phyloP scores from a whole-genome alignment of 2,888 invertebrate genomes.

The Pseudococcus viburni region DNA sequence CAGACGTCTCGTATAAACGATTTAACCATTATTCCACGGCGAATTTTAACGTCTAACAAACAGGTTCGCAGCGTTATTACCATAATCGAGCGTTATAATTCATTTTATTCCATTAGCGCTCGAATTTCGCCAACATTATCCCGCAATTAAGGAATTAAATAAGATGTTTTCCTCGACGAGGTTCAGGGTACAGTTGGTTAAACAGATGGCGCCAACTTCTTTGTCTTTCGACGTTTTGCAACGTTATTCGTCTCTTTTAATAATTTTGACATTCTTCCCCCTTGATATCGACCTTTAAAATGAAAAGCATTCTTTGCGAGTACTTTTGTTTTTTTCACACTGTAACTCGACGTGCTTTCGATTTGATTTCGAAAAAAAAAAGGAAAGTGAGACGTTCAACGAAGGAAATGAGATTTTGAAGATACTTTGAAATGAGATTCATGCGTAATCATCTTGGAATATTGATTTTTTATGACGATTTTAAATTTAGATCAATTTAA shows the following conservation, averaged over 20 bases:
- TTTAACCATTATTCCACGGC: too few relatives aligned
- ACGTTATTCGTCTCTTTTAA: background rate
- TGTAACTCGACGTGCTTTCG: too few relatives aligned
- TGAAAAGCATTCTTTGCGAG: background rate
- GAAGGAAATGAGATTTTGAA: too few relatives aligned
- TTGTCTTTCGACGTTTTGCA: background rate
- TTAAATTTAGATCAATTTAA: too few relatives aligned
- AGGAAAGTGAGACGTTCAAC: too few relatives aligned
- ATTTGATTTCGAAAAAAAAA: too few relatives aligned
- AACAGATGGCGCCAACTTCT: constrained; percentile 31
- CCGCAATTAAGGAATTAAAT: constrained; percentile 40
- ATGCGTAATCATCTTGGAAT: too few relatives aligned
- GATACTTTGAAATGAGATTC: too few relatives aligned
- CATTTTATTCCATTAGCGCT: constrained; percentile 26
- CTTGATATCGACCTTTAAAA: background rate
- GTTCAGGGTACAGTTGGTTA: background rate
- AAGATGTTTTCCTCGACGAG: constrained; percentile 7
- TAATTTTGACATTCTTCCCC: background rate
- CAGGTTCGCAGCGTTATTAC: background rate
- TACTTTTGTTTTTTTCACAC: background rate
- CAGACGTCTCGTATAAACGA: too few relatives aligned
- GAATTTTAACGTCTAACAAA: background rate
- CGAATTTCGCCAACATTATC: constrained; percentile 11
- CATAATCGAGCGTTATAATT: constrained; percentile 22
- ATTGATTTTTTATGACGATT: too few relatives aligned